Evolutionary conservation across 2,888 invertebrate species (phyloP), one percentile per base, ranked within the genome.

Genomic region (Phorcus lineatus): DNA sequence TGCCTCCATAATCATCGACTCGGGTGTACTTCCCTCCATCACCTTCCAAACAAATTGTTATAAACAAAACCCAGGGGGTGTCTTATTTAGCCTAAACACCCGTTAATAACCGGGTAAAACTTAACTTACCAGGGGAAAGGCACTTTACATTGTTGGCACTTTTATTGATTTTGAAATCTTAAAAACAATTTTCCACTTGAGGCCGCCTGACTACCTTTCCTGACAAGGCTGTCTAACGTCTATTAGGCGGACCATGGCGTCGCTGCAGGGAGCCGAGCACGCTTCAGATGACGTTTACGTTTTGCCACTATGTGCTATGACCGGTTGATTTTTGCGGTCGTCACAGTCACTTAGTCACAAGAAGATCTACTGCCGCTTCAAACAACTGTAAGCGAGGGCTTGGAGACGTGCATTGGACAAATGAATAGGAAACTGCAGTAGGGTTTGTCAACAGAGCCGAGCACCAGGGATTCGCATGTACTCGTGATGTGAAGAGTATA

Each of bases 61-160:
- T 62, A 62, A 62, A 62, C 62, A 62, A 62, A 62, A 62, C 62
- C 62, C 19, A 62, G 62, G 62, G 57, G 62, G 62, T 62, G 62
- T 28, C 28, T 24, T 28, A 62, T 62, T 62, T 62, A 28, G 62
- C 7, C 62, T 62, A 62, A 62, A 62, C 62, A 62, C 62, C 24
- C 62, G 62, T 62, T 62, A 62, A 62, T 62, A 62, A 62, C 62
- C 62, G 62, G 62, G 24, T 62, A 62, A 62, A 62, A 62, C 62
- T 62, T 62, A 62, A 24, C 28, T 62, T 62, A 28, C 62, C 62
- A 62, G 24, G 62, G 28, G 62, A 13, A 57, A 62, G 28, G 28
- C 28, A 24, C 28, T 62, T 62, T 62, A 16, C 62, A 62, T 62
- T 62, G 62, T 62, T 62, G 62, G 24, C 62, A 62, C 62, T 62